A percentile compares a stretch with the other conserved stretches of the same genome.
Evolutionary conservation across 2,888 invertebrate species (phyloP).

Genomic region (Aspidiotus rigidus): DNA sequence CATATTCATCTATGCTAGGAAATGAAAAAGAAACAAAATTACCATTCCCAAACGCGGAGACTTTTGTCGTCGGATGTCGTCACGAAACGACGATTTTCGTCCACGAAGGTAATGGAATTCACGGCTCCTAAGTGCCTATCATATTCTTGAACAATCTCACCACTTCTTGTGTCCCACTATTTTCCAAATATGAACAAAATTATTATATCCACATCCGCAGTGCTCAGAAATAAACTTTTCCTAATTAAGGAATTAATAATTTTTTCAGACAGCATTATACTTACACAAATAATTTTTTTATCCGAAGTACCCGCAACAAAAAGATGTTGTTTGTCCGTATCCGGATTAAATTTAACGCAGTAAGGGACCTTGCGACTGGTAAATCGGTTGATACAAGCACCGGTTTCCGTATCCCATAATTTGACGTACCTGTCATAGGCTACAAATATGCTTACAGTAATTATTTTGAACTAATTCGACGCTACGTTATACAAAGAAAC

Average conservation of each 20-base stretch:
- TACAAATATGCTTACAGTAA: slow-evolving; percentile 40
- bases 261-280: slow-evolving; percentile 40
- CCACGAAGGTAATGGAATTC: slow-evolving; percentile 97
- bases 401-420: slow-evolving; percentile 98
- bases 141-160: slow-evolving; percentile 95
- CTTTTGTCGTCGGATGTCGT: slow-evolving; percentile 99
- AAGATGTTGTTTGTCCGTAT: slow-evolving; percentile 90
- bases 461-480: not conserved
- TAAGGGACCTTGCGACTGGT: slow-evolving; percentile 95
- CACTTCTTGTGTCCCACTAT: slow-evolving; percentile 91
- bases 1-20: not conserved
- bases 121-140: slow-evolving; percentile 98
- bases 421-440: slow-evolving; percentile 95
- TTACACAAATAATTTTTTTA: slow-evolving; percentile 97
- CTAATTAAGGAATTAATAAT: not conserved
- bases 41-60: slow-evolving; percentile 98
- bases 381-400: slow-evolving; percentile 74
- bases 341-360: slow-evolving; percentile 96
- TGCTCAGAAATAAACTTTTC: not conserved
- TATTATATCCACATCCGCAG: not conserved
- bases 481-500: too few relatives aligned
- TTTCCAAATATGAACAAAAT: slow-evolving; percentile 38
- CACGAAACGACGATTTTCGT: slow-evolving; percentile 94
- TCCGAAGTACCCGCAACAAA: slow-evolving; percentile 98
- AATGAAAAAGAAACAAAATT: not conserved